Conservation (phyloP, 2,113 vertebrate genomes). For the Neopipo cinnamomea region DNA sequence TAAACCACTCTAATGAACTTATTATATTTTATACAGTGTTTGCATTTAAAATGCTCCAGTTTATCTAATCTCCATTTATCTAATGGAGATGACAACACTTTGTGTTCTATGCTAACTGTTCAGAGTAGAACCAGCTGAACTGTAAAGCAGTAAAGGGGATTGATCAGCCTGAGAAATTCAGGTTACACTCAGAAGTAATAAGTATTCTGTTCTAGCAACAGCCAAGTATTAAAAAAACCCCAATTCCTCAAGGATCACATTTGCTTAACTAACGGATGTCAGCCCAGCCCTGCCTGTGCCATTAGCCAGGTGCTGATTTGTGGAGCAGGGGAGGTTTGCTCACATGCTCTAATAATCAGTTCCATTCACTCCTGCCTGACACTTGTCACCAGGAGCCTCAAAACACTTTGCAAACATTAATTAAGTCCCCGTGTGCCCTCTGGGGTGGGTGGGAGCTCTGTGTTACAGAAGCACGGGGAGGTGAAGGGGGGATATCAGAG, state of each 20-base stretch:
- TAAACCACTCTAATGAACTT: conserved; percentile 28
- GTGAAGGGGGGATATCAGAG: background rate
- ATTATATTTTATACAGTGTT: conserved; percentile 42
- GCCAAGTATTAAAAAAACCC: background rate
- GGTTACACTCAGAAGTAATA: conserved; percentile 10
- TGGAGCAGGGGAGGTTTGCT: conserved; percentile 28
- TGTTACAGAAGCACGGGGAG: background rate
- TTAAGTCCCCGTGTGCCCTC: background rate
- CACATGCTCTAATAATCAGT: conserved; percentile 16
- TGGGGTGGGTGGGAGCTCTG: background rate
- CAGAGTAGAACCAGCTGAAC: conserved; percentile 37
- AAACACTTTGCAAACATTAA: conserved; percentile 40
- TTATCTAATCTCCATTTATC: no score
- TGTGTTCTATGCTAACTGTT: conserved; percentile 7
- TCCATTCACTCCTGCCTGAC: conserved; percentile 2
- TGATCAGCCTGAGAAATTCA: conserved; percentile 23
- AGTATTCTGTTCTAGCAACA: conserved; percentile 4
- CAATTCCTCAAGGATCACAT: conserved; percentile 19
- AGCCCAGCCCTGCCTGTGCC: background rate
- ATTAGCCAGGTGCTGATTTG: conserved; percentile 55
- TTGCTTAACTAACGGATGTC: conserved; percentile 45
- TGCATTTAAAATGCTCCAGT: conserved; percentile 40
- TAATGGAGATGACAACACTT: conserved; percentile 35
- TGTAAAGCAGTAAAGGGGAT: conserved; percentile 34
- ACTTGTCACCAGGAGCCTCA: conserved; percentile 19